These are phyloP conservation scores for Philereme transversata DNA, from an alignment of 2,888 invertebrate species.

Conservation along the genomic window DNA sequence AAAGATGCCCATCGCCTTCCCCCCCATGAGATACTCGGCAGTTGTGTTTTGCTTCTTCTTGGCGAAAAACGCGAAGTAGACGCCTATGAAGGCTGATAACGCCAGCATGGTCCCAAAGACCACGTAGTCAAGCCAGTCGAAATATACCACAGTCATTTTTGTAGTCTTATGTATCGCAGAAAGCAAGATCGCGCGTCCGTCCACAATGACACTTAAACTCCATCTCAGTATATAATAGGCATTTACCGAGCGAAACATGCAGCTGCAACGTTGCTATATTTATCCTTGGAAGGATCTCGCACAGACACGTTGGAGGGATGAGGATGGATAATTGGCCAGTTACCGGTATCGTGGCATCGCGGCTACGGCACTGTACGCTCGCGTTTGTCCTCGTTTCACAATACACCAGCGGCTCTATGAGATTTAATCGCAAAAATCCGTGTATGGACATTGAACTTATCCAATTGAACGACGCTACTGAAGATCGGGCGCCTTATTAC, in stretches of 20 bases:
- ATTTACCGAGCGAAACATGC: constrained; percentile 64
- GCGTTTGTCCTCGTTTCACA: constrained; percentile 1
- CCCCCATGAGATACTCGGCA: constrained; percentile 89
- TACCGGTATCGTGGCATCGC: constrained; percentile 54
- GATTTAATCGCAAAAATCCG: too few relatives aligned
- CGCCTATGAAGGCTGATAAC: constrained; percentile 86
- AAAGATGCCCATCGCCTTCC: constrained; percentile 90
- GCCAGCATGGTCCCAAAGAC: constrained; percentile 87
- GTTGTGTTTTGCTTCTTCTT: constrained; percentile 88
- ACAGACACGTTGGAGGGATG: constrained; percentile 64
- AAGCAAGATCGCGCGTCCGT: constrained; percentile 55
- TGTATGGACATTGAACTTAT: too few relatives aligned
- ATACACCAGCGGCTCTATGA: neutral
- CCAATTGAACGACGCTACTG: too few relatives aligned
- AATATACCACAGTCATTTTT: constrained; percentile 71
- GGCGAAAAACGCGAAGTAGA: constrained; percentile 89
- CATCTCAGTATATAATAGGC: constrained; percentile 65
- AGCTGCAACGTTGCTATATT: constrained; percentile 65
- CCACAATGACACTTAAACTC: constrained; percentile 58
- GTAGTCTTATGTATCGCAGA: constrained; percentile 7
- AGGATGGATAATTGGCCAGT: constrained; percentile 65
- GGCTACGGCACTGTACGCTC: constrained; percentile 23
- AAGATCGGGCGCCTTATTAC: too few relatives aligned
- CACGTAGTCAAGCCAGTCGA: constrained; percentile 86
- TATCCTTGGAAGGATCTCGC: constrained; percentile 72